Percentiles rank a stretch among this genome's conserved stretches.
phyloP scores from a whole-genome alignment of 2,797 vertebrate genomes.

The Cryptoprocta ferox region DNA sequence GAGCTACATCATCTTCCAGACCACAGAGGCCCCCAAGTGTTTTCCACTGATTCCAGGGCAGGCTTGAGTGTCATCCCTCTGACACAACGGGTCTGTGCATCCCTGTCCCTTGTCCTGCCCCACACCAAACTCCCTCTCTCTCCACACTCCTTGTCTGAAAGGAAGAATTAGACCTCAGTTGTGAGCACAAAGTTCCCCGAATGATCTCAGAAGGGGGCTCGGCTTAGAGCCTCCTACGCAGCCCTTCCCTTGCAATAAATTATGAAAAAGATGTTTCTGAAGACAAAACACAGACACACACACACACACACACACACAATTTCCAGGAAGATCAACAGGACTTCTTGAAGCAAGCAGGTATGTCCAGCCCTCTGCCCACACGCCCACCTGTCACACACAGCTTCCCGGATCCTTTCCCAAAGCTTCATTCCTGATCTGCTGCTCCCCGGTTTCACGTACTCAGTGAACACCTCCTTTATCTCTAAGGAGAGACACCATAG shows the following conservation, averaged over 20 bases:
- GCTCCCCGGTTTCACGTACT: background rate
- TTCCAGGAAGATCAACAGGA: background rate
- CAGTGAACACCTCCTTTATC: background rate
- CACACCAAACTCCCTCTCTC: background rate
- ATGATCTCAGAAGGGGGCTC: background rate
- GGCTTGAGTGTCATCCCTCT: background rate
- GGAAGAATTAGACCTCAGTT: background rate
- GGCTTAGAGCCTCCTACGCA: background rate
- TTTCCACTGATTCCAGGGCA: background rate
- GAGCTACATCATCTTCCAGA: background rate
- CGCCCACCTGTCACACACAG: accelerated
- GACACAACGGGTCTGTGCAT: background rate
- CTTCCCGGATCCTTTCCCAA: background rate
- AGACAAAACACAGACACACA: background rate
- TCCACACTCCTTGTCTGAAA: background rate
- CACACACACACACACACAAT: background rate
- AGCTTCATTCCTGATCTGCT: background rate
- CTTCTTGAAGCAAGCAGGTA: background rate
- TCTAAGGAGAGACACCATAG: background rate
- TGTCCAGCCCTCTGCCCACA: background rate
- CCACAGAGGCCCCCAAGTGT: background rate
- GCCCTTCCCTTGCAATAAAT: background rate
- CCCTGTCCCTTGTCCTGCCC: background rate
- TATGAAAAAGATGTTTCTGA: background rate
- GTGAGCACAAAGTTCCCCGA: background rate